Evolutionary conservation across 2,888 invertebrate species (phyloP), one percentile per base, ranked within the genome.

Genomic region (Oxytorus armatus): DNA sequence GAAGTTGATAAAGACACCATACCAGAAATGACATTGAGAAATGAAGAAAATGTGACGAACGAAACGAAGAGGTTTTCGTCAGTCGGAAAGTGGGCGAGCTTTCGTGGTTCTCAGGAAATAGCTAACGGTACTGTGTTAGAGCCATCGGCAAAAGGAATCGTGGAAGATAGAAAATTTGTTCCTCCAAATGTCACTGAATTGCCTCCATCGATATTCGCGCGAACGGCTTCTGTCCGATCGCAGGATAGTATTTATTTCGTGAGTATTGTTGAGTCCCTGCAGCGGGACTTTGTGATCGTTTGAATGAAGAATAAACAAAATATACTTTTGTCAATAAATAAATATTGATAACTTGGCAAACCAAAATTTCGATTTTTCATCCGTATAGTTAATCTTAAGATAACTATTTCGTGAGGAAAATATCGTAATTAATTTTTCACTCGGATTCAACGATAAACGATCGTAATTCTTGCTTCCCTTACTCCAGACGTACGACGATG

Each of bases 401-500:
- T 29, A 29, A 4, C 8, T 36, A 36, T 8, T 7, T 36, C 36
- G n/a, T 36, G 1, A 7, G 4, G 36, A 8, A 36, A 36, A 36
- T 36, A 7, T 36, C 36, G 10, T 8, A 8, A 36, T 8, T n/a
- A 5, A 61, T 42, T 21, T 53, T 39, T 51, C 33, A 5, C n/a
- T 47, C 11, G 42, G 10, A 55, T 23, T 16, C 14, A 21, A 51
- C 3, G 7, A 51, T 29, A 29, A 29, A 29, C 3, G 3, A 29
- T 53, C 23, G 3, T 8, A 1, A 3, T 39, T 4, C 51, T n/a
- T n/a, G n/a, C n/a, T 29, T 49, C 25, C 51, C 3, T 25, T 42
- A 25, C 2, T 55, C 7, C 65, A 88, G 86, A 29, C 47, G 4
- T 82, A 82, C 0, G 83, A 84, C 0, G 70, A 83, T 0, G 85